A percentile compares a stretch with the other conserved stretches of the same genome.
phyloP scores from a whole-genome alignment of 2,888 invertebrate species.

The Aleiodes leptofemur region DNA sequence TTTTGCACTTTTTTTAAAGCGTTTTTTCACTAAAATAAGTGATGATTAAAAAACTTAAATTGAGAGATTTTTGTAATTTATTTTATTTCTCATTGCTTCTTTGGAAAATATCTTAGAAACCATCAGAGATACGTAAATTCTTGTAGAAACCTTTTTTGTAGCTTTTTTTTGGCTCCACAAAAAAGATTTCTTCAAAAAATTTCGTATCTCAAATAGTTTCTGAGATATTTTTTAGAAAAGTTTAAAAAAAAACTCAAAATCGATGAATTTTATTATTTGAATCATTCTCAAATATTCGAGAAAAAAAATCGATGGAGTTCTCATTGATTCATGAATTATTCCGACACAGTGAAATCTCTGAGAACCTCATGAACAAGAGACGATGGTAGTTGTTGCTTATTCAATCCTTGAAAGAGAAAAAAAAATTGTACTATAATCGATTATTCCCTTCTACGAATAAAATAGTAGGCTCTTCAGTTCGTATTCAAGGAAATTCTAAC shows the following conservation, averaged over 20 bases:
- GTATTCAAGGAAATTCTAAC: slow-evolving; percentile 41
- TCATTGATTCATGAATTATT: no score
- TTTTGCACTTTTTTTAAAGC: not conserved
- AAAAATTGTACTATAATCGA: slow-evolving; percentile 35
- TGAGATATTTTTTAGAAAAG: no score
- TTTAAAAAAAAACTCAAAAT: not conserved
- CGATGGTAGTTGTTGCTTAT: slow-evolving; percentile 48
- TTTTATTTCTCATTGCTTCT: no score
- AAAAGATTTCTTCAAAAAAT: no score
- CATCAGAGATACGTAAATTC: no score
- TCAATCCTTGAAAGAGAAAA: slow-evolving; percentile 44
- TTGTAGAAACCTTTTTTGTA: no score
- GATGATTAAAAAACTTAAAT: not conserved
- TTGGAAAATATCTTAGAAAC: no score
- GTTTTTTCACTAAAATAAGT: not conserved
- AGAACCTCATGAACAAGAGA: not conserved
- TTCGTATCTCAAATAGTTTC: no score
- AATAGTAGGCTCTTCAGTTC: slow-evolving; percentile 8
- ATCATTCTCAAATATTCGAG: not conserved
- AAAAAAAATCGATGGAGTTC: not conserved
- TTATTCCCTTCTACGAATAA: slow-evolving; percentile 48
- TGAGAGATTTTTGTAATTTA: no score
- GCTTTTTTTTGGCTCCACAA: no score
- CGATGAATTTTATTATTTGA: not conserved
- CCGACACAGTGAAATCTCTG: not conserved